Evolutionary conservation across 2,797 vertebrate genomes (phyloP).

Genomic region (Vultur gryphus): DNA sequence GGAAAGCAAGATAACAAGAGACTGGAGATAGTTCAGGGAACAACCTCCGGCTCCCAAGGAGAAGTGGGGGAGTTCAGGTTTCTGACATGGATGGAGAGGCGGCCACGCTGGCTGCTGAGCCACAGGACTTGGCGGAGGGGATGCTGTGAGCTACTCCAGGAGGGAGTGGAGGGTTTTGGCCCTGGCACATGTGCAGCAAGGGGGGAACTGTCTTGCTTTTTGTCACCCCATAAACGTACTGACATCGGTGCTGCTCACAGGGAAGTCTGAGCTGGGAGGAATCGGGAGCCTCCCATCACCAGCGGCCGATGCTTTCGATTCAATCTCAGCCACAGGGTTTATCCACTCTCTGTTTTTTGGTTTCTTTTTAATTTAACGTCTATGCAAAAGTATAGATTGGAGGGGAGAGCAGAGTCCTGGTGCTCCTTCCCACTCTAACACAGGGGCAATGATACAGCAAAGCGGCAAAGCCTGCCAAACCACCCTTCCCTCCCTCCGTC

Average conservation of each 20-base stretch:
- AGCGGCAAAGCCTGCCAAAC: not conserved
- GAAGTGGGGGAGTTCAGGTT: conserved; percentile 14
- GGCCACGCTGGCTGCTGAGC: not conserved
- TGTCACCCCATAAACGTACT: not conserved
- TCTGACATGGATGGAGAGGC: not conserved
- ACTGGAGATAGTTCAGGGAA: conserved; percentile 19
- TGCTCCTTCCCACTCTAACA: not conserved
- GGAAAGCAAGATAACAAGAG: conserved; percentile 48
- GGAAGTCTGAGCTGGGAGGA: not conserved
- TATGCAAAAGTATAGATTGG: not conserved
- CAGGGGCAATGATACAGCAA: not conserved
- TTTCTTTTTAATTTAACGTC: not conserved
- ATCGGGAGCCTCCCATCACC: not conserved
- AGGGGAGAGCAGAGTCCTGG: not conserved
- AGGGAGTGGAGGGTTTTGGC: not conserved
- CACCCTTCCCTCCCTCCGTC: not conserved
- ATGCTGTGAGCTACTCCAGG: not conserved
- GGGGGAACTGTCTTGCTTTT: not conserved
- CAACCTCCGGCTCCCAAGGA: conserved; percentile 1
- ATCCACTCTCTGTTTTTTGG: not conserved
- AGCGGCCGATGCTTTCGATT: not conserved
- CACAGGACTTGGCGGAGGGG: not conserved
- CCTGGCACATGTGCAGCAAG: accelerated
- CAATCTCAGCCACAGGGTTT: not conserved
- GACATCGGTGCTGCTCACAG: not conserved